Evolutionary conservation across 2,888 invertebrate genomes (phyloP).

Genomic region (Euplagia quadripunctaria): DNA sequence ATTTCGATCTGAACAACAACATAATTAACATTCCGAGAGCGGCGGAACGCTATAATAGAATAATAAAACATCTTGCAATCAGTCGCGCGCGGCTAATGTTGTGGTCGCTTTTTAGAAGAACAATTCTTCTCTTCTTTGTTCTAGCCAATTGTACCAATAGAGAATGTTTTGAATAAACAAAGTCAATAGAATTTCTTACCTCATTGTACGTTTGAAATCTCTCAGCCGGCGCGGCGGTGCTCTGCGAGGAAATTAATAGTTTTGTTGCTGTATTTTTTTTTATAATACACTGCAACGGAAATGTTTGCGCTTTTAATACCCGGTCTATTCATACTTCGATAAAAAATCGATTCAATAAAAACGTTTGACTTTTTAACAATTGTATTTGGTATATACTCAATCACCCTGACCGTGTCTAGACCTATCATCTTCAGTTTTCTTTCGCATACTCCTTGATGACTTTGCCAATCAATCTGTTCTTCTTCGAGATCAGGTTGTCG

Average conservation of each 20-base stretch:
- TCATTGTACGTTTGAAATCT: slow-evolving; percentile 38
- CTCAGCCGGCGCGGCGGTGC: slow-evolving; percentile 19
- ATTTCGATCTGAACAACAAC: slow-evolving; percentile 43
- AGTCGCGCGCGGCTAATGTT: slow-evolving; percentile 37
- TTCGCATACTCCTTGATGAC: too few relatives aligned
- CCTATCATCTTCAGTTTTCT: too few relatives aligned
- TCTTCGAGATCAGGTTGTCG: too few relatives aligned
- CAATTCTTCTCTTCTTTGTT: slow-evolving; percentile 41
- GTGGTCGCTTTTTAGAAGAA: slow-evolving; percentile 32
- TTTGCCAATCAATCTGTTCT: too few relatives aligned
- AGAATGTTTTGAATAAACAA: slow-evolving; percentile 41
- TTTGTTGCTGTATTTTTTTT: slow-evolving; percentile 21
- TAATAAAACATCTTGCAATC: slow-evolving; percentile 57
- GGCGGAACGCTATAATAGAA: slow-evolving; percentile 61
- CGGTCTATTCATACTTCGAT: not conserved
- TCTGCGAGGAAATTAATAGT: slow-evolving; percentile 21
- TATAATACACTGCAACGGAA: slow-evolving; percentile 11
- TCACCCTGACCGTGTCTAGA: too few relatives aligned
- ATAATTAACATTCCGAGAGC: slow-evolving; percentile 66
- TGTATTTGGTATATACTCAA: not conserved
- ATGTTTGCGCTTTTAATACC: not conserved
- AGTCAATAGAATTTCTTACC: slow-evolving; percentile 44
- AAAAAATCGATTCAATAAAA: not conserved
- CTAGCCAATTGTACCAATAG: slow-evolving; percentile 42
- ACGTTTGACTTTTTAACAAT: not conserved